phyloP scores from a whole-genome alignment of 1,140 invertebrate genomes.

The Acyrthosiphon pisum region DNA sequence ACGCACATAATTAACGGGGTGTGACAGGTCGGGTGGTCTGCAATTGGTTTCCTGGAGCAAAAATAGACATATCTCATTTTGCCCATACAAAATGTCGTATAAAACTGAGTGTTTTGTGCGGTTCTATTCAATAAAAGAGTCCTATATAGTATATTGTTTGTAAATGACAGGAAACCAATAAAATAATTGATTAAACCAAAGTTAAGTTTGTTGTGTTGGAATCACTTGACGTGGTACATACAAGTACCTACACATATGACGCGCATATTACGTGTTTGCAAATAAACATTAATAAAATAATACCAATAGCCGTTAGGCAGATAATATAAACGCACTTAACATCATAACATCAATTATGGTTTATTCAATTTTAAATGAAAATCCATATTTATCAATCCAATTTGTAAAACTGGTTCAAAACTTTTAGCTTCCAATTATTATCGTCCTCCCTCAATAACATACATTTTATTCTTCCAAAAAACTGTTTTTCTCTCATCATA shows the following conservation, averaged over 20 bases:
- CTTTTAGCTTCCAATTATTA: no score
- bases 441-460: no score
- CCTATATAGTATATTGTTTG: background rate
- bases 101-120: background rate
- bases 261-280: background rate
- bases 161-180: background rate
- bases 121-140: background rate
- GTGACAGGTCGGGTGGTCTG: no score
- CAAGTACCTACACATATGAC: no score
- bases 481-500: no score
- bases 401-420: no score
- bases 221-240: background rate
- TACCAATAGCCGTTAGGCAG: background rate
- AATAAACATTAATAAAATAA: background rate
- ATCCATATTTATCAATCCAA: background rate
- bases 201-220: background rate
- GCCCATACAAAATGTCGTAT: background rate
- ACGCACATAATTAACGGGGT: background rate
- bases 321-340: background rate
- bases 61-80: background rate
- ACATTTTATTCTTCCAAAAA: no score
- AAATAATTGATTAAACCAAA: slow-evolving; percentile 20
- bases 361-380: background rate
- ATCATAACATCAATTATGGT: background rate
- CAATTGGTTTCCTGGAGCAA: background rate